A percentile compares a stretch with the other conserved stretches of the same genome.
Evolutionary conservation across 2,113 vertebrate species (phyloP).

Genomic region (Deroptyus accipitrinus): DNA sequence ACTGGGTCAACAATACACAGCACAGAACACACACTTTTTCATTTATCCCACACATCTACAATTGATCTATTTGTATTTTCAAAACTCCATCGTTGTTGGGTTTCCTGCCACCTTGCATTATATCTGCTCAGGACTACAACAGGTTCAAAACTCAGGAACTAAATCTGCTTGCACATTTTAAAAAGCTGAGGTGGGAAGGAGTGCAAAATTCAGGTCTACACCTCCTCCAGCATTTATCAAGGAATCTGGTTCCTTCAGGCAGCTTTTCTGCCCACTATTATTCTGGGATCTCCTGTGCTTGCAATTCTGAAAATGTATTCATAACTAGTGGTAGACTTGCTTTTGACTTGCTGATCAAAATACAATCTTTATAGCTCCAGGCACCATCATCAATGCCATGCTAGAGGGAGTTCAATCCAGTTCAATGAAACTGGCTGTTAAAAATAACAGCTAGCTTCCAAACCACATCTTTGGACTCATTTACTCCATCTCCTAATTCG

Average conservation of each 20-base stretch:
- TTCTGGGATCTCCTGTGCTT: constrained; percentile 24
- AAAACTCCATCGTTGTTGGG: neutral
- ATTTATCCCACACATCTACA: neutral
- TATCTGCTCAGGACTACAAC: neutral
- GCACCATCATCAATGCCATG: constrained; percentile 40
- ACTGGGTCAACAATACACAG: neutral
- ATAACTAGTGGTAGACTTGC: constrained; percentile 32
- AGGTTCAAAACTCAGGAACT: neutral
- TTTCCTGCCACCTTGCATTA: neutral
- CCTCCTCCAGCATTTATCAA: neutral
- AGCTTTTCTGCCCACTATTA: constrained; percentile 23
- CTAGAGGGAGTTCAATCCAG: constrained; percentile 49
- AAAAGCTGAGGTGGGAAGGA: constrained; percentile 9
- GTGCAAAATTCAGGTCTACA: neutral
- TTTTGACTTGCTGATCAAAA: constrained; percentile 66
- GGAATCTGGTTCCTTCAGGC: constrained; percentile 24
- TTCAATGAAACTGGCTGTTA: constrained; percentile 20
- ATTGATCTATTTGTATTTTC: neutral
- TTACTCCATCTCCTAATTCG: neutral
- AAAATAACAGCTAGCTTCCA: constrained; percentile 25
- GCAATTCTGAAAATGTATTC: constrained; percentile 46
- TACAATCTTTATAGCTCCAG: constrained; percentile 44
- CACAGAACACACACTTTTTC: neutral
- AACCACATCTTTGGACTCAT: constrained; percentile 15
- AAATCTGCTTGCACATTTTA: neutral